Percentiles rank a stretch among this genome's conserved stretches.
Conservation (phyloP, 1,140 invertebrate genomes). For the Platorchestia sp. region DNA sequence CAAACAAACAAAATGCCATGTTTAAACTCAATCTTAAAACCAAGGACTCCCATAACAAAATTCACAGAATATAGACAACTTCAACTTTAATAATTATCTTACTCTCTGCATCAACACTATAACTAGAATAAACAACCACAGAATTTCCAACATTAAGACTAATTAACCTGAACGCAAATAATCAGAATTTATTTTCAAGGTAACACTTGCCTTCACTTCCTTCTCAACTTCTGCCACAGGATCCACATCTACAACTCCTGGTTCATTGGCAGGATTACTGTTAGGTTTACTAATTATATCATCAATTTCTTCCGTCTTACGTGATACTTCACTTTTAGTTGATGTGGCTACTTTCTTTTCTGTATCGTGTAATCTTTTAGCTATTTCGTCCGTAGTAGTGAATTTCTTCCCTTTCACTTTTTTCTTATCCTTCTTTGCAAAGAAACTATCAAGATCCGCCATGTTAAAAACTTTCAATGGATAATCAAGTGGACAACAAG, state of each 20-base stretch:
- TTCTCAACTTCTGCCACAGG: background rate
- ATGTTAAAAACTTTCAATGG: conserved; percentile 31
- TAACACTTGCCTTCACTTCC: background rate
- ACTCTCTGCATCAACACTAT: too few relatives aligned
- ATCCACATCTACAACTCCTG: background rate
- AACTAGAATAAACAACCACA: too few relatives aligned
- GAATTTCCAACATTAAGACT: too few relatives aligned
- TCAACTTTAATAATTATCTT: too few relatives aligned
- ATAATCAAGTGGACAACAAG: background rate
- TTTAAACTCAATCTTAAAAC: too few relatives aligned
- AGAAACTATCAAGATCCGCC: conserved; percentile 66
- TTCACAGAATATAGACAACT: too few relatives aligned
- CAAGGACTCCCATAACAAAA: too few relatives aligned
- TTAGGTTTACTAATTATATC: conserved; percentile 13
- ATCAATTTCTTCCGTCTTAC: background rate
- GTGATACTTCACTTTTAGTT: background rate
- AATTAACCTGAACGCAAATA: too few relatives aligned
- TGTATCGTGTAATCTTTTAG: conserved; percentile 63
- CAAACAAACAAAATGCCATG: too few relatives aligned
- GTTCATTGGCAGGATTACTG: background rate
- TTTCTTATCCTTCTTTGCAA: conserved; percentile 66
- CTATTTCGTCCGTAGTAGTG: conserved; percentile 65
- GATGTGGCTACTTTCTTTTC: conserved; percentile 62
- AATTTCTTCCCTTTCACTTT: conserved; percentile 67
- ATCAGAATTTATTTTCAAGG: background rate